Conservation (phyloP, 2,888 invertebrate genomes). For the Byasa hedistus region DNA sequence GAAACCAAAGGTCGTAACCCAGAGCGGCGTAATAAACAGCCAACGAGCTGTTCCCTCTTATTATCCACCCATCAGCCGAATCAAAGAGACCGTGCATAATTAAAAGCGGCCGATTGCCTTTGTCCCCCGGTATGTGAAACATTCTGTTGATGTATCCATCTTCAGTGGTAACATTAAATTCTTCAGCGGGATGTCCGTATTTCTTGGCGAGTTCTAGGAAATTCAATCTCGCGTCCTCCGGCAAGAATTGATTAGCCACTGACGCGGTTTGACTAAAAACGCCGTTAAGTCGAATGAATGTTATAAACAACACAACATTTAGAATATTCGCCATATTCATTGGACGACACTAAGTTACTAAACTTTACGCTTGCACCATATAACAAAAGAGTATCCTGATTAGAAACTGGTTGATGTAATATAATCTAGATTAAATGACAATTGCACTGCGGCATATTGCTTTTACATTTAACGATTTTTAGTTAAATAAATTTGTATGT, state of each 20-base stretch:
- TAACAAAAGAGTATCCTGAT: slow-evolving; percentile 5
- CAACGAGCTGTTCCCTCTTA: slow-evolving; percentile 49
- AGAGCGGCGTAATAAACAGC: slow-evolving; percentile 64
- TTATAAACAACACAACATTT: not conserved
- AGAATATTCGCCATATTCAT: slow-evolving; percentile 4
- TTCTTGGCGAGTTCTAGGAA: slow-evolving; percentile 54
- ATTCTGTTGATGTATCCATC: slow-evolving; percentile 39
- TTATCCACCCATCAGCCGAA: slow-evolving; percentile 53
- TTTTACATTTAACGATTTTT: slow-evolving; percentile 9
- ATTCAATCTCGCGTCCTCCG: slow-evolving; percentile 48
- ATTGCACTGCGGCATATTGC: not conserved
- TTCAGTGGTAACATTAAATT: slow-evolving; percentile 32
- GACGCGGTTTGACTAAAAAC: slow-evolving; percentile 7
- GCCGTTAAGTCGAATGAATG: not conserved
- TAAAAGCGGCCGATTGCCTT: slow-evolving; percentile 46
- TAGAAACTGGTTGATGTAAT: slow-evolving; percentile 12
- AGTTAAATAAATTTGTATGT: too few species aligned
- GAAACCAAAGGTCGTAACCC: slow-evolving; percentile 75
- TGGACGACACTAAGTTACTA: not conserved
- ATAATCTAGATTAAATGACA: slow-evolving; percentile 7
- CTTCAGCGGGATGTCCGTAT: slow-evolving; percentile 29
- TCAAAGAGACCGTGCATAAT: slow-evolving; percentile 57
- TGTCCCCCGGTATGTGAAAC: slow-evolving; percentile 36
- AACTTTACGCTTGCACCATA: not conserved
- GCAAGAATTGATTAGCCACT: slow-evolving; percentile 25